Percentiles rank a stretch among this genome's conserved stretches.
Evolutionary conservation across 2,888 invertebrate genomes (phyloP).

Genomic region (Creontiades dilutus): DNA sequence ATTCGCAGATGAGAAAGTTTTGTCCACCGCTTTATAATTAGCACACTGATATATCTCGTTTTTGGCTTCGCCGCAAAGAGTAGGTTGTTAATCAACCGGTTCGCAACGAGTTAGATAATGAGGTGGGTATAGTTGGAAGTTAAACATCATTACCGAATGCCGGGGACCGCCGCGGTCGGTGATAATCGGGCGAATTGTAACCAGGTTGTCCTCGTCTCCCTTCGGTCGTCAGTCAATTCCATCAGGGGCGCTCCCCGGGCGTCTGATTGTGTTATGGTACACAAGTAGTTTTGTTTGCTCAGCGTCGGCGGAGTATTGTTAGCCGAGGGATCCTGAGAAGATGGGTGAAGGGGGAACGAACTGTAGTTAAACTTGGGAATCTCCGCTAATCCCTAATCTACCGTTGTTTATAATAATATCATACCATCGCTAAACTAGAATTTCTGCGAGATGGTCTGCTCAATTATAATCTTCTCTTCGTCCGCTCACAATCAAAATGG

Average conservation of each 20-base stretch:
- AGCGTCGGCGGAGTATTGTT: not conserved
- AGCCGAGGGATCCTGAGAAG: not conserved
- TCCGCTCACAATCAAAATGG: too few species aligned
- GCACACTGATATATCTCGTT: too few species aligned
- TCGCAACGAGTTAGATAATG: not conserved
- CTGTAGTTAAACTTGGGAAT: not conserved
- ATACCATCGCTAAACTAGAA: too few species aligned
- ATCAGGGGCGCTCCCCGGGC: not conserved
- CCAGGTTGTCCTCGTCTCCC: not conserved
- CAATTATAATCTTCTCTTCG: too few species aligned
- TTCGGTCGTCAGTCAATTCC: not conserved
- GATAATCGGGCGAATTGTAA: slow-evolving; percentile 24
- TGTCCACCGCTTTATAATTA: too few species aligned
- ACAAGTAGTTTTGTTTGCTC: slow-evolving; percentile 31
- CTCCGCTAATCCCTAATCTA: not conserved
- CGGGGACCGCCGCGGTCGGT: not conserved
- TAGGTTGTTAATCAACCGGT: not conserved
- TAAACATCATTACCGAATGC: slow-evolving; percentile 11
- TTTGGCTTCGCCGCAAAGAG: too few species aligned
- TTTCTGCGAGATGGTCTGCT: too few species aligned
- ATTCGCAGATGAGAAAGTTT: too few species aligned
- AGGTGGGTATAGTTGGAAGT: slow-evolving; percentile 13
- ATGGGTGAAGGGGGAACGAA: not conserved
- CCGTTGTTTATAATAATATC: not conserved
- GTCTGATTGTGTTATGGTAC: slow-evolving; percentile 32